Base-by-base conservation (phyloP, 1,140 invertebrate species). In the Nasonia giraulti region DNA sequence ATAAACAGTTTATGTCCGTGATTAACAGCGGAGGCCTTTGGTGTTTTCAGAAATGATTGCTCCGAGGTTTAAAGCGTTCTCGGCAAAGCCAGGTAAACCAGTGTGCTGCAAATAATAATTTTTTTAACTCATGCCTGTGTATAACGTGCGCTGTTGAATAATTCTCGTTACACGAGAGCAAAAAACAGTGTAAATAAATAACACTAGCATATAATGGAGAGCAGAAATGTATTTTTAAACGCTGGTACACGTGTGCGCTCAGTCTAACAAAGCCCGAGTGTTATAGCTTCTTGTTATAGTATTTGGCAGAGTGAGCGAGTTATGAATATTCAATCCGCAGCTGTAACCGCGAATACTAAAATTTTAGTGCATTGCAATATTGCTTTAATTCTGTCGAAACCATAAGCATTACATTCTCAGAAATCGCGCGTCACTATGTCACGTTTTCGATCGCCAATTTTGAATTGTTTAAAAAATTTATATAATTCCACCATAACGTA, bases 61-160 rank as follows among this genome's bases (percentile, higher is more conserved):
- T 88, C 96, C 96, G 86, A 96, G 95, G 91, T 96, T 96, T 94
- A 96, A 96, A 94, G 96, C 96, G 88, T 95, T 95, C 88, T 95
- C 96, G 40, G 94, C 95, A 75, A 94, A 94, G 88, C 94, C 95
- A 96, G 96, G 96, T 96, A 96, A 93, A 90, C 87, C 69, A 85
- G 85, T 73, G 83, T 87, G 85, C 71, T 76, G 37, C 10, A 12
- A 84, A 74, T 31, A 68, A 47, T 37, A 11, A 69, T 27, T 82
- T 31, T 84, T 78, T 75, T 11, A 7, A 2, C n/a, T 75, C 12
- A 8, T 44, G 37, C 20, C 12, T 75, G 37, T 37, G 74, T 7
- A 2, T 62, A 62, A 20, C 55, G 20, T 62, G 17, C 55, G 55
- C 14, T 50, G 20, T n/a, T 62, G 6, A 62, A 62, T 62, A 62